Percentiles rank a stretch among this genome's conserved stretches.
phyloP scores from a whole-genome alignment of 30 jellyfish, hydroid and myxozoan species.

The Pelagia noctiluca region DNA sequence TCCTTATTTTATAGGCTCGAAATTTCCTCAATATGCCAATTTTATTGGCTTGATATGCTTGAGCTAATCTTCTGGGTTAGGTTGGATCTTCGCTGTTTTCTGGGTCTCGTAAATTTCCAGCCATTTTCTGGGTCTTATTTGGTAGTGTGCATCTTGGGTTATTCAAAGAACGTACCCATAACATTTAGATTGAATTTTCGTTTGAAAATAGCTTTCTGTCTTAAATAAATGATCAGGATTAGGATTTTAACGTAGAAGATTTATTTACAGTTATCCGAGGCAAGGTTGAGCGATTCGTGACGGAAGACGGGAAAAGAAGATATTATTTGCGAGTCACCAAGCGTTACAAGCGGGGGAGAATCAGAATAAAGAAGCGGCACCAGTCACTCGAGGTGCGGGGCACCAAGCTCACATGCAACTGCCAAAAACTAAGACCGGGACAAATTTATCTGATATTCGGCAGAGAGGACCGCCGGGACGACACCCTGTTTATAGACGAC shows the following conservation, averaged over 20 bases:
- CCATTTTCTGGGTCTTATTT: too few species aligned
- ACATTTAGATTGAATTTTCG: too few species aligned
- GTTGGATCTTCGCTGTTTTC: not conserved
- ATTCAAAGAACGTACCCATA: too few species aligned
- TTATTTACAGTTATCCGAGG: conserved; percentile 77
- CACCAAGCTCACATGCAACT: conserved; percentile 69
- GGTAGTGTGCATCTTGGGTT: too few species aligned
- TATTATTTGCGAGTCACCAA: conserved; percentile 72
- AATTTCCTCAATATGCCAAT: too few species aligned
- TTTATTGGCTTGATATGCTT: too few species aligned
- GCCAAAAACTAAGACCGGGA: conserved; percentile 65
- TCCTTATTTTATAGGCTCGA: too few species aligned
- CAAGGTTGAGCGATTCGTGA: conserved; percentile 66
- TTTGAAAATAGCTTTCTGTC: too few species aligned
- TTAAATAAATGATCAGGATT: too few species aligned
- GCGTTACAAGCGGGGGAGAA: conserved; percentile 78
- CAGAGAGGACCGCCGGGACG: conserved; percentile 80
- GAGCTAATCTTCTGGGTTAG: too few species aligned
- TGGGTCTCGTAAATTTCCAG: too few species aligned
- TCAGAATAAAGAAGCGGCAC: conserved; percentile 70
- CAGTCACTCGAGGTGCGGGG: conserved; percentile 79
- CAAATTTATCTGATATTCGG: conserved; percentile 80
- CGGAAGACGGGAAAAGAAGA: conserved; percentile 61
- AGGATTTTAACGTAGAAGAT: too few species aligned
- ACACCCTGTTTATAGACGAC: conserved; percentile 76